These are phyloP conservation scores for Leiothrix lutea DNA, from an alignment of 2,113 vertebrate genomes.

Conservation along the genomic window DNA sequence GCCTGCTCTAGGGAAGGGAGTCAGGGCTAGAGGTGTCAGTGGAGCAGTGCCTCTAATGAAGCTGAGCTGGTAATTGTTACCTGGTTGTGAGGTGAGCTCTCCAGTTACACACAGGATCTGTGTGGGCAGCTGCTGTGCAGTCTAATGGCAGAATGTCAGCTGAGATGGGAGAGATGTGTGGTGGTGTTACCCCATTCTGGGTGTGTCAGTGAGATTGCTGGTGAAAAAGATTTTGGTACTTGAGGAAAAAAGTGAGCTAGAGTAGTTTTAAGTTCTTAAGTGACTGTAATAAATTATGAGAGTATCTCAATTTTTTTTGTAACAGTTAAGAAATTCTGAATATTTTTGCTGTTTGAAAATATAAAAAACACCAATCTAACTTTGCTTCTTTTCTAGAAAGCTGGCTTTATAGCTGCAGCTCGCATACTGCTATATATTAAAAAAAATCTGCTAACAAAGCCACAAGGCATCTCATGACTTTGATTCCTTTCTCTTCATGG, in stretches of 20 bases:
- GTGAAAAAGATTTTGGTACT: background rate
- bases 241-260: background rate
- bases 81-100: background rate
- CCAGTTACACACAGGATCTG: background rate
- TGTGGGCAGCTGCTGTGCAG: background rate
- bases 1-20: background rate
- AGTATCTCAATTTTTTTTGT: background rate
- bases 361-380: background rate
- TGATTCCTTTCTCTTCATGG: background rate
- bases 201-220: background rate
- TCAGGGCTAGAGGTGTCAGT: background rate
- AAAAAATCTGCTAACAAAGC: conserved; percentile 7
- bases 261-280: background rate
- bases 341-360: background rate
- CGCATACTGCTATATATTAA: background rate
- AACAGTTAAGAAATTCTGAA: background rate
- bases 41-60: background rate
- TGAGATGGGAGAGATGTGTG: background rate
- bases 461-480: background rate
- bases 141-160: background rate
- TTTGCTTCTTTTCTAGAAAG: background rate
- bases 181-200: background rate
- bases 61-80: background rate
- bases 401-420: background rate
- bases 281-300: background rate